These are phyloP conservation scores for Coilia nasus DNA, from an alignment of 2,797 vertebrate species.

Conservation along the genomic window DNA sequence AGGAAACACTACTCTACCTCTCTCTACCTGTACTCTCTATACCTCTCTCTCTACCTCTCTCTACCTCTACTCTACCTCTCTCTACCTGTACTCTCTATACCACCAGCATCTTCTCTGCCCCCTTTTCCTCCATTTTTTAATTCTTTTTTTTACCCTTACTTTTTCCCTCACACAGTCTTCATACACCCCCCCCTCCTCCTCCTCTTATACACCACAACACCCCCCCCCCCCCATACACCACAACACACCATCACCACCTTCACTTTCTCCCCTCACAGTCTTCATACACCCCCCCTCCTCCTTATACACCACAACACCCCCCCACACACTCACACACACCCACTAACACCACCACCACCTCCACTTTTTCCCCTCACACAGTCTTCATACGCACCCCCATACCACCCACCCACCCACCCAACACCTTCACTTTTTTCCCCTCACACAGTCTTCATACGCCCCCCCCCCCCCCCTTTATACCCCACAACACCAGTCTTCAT, in stretches of 20 bases:
- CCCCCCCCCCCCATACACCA: too few species aligned
- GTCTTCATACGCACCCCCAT: conserved; percentile 19
- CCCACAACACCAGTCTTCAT: conserved; percentile 42
- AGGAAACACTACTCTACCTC: not conserved
- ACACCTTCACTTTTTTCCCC: conserved; percentile 56
- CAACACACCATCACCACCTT: too few species aligned
- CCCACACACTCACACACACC: too few species aligned
- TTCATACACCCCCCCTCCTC: not conserved
- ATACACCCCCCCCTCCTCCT: not conserved
- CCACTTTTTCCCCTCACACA: conserved; percentile 57
- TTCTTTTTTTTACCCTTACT: conserved; percentile 16
- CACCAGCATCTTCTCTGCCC: too few species aligned
- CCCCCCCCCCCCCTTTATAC: conserved; percentile 9
- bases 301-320: conserved; percentile 43
- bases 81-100: too few species aligned
- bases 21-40: conserved; percentile 32
- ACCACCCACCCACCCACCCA: too few species aligned
- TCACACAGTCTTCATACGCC: conserved; percentile 38
- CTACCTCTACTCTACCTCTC: conserved; percentile 38
- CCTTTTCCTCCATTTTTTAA: not conserved
- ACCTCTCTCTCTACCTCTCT: conserved; percentile 37
- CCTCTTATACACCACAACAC: too few species aligned
- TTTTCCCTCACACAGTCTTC: conserved; percentile 34
- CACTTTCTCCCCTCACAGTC: conserved; percentile 57
- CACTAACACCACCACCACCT: conserved; percentile 52